phyloP scores from a whole-genome alignment of 2,888 invertebrate genomes.

The Sinhomidia bicolor region DNA sequence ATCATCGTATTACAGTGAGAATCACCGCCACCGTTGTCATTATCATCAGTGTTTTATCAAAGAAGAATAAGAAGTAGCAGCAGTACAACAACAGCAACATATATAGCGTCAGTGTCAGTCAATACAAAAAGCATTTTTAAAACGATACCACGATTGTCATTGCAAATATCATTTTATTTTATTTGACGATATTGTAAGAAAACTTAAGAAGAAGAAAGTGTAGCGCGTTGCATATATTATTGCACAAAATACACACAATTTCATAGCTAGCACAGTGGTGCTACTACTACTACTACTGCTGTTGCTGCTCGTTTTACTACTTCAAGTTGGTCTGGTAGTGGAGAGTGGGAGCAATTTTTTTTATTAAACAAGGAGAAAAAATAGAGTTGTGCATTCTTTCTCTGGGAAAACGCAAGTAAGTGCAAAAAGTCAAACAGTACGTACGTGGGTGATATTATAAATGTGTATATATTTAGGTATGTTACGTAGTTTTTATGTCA shows the following conservation, averaged over 20 bases:
- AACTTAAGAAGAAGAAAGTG: neutral
- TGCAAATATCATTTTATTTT: neutral
- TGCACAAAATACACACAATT: neutral
- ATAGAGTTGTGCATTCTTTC: neutral
- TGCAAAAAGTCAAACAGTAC: conserved; percentile 26
- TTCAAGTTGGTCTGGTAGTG: no score
- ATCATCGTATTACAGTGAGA: no score
- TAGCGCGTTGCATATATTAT: neutral
- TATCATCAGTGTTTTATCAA: neutral
- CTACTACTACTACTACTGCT: no score
- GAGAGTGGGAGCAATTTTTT: no score
- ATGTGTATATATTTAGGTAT: no score
- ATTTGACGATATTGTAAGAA: neutral
- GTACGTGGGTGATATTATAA: conserved; percentile 8
- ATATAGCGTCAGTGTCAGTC: no score
- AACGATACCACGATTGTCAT: neutral
- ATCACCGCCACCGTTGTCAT: neutral
- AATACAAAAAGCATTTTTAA: neutral
- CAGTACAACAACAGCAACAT: no score
- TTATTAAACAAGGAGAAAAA: neutral
- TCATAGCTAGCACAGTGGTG: no score
- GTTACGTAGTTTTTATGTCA: neutral
- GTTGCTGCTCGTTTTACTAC: no score
- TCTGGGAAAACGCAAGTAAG: conserved; percentile 2
- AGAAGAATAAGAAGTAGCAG: neutral